phyloP scores from a whole-genome alignment of 2,113 vertebrate species.

The Fregata magnificens region DNA sequence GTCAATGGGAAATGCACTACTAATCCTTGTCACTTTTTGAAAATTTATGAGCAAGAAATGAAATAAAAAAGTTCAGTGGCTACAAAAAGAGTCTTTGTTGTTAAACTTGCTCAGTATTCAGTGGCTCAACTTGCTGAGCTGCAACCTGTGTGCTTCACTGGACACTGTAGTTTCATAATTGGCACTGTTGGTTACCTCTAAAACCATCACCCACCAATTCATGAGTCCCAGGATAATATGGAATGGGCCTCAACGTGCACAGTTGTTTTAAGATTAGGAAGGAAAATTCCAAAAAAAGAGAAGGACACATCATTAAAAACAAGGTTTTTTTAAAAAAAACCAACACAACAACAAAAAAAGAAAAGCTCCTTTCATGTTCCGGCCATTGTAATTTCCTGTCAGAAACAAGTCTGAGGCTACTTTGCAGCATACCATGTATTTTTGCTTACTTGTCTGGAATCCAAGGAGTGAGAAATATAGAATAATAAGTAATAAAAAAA shows the following conservation, averaged over 20 bases:
- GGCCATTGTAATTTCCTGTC: not conserved
- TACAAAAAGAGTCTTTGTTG: not conserved
- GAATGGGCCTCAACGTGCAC: not conserved
- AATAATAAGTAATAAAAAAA: not conserved
- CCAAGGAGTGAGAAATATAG: not conserved
- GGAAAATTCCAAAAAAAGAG: not conserved
- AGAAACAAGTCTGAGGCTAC: not conserved
- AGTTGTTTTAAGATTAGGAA: not conserved
- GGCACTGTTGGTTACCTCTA: not conserved
- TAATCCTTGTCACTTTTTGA: not conserved
- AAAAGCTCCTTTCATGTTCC: accelerated
- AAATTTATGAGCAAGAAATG: not conserved
- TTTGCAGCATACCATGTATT: not conserved
- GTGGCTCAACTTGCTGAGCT: not conserved
- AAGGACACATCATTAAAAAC: not conserved
- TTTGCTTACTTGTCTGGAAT: not conserved
- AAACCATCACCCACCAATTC: not conserved
- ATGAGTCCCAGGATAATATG: not conserved
- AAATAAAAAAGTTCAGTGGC: not conserved
- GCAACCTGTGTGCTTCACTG: not conserved
- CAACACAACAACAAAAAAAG: too few species aligned
- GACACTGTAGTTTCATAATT: not conserved
- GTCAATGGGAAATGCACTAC: not conserved
- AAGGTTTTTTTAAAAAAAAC: too few species aligned
- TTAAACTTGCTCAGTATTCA: not conserved